A percentile compares a stretch with the other conserved stretches of the same genome.
phyloP scores from a whole-genome alignment of 2,888 invertebrate genomes.

The Liodrosophila aerea region DNA sequence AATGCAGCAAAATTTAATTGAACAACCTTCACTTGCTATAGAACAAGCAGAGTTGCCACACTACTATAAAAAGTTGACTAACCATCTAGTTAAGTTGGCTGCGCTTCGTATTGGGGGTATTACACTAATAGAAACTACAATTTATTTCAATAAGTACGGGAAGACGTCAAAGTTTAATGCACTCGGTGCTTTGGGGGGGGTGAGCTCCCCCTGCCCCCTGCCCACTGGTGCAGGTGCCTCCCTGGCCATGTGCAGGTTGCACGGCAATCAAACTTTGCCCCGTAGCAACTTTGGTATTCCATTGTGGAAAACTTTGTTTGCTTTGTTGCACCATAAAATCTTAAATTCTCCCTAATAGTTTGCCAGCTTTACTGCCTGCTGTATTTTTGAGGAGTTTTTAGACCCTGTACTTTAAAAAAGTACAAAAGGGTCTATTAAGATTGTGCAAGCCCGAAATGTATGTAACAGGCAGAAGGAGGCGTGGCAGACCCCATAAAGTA shows the following conservation, averaged over 20 bases:
- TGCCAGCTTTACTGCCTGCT: slow-evolving; percentile 15
- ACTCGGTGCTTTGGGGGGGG: no score
- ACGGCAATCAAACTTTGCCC: background rate
- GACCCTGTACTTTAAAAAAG: slow-evolving; percentile 1
- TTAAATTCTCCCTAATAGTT: slow-evolving; percentile 48
- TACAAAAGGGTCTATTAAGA: slow-evolving; percentile 1
- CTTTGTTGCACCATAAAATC: slow-evolving; percentile 20
- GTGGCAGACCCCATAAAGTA: background rate
- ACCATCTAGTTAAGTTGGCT: slow-evolving; percentile 5
- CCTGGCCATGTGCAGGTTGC: background rate
- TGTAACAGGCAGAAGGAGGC: background rate
- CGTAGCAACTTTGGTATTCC: slow-evolving; percentile 13
- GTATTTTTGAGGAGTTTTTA: no score
- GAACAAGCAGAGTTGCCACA: no score
- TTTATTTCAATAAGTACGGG: no score
- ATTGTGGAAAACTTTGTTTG: slow-evolving; percentile 34
- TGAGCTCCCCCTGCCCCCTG: no score
- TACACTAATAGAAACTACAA: no score
- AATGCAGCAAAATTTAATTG: no score
- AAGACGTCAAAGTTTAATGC: no score
- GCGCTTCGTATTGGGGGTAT: background rate
- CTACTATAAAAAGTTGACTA: background rate
- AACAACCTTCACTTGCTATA: no score
- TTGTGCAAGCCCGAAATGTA: background rate
- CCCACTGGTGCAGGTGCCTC: no score